Evolutionary conservation across 2,113 vertebrate genomes (phyloP), one percentile per base, ranked within the genome.

Genomic region (Aix galericulata): DNA sequence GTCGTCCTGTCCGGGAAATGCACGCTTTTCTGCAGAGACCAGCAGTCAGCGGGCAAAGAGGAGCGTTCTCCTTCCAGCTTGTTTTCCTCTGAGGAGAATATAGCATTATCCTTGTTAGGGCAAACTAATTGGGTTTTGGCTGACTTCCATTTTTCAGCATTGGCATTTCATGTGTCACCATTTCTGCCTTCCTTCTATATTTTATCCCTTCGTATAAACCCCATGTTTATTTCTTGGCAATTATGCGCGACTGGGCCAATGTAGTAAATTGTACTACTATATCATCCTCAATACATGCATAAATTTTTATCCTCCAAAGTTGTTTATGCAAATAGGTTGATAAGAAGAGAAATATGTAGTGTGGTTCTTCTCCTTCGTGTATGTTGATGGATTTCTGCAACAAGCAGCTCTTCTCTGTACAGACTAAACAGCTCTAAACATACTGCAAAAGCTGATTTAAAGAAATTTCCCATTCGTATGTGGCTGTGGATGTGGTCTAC

Each of bases 121-220:
- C 38, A 60, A 87, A 40, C 69, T 94, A 76, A 80, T 83, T 92
- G 86, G 67, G 89, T 92, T 92, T 83, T 80, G 92, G 68, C 82
- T 16, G 52, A 6, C 63, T 89, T 87, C 73, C 68, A 53, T 58
- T 71, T 66, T 64, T 79, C 34, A 22, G 58, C 20, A 17, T 46
- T 62, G 56, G 56, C 2, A 2, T 76, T 94, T 86, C 58, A 2
- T 38, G 32, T 89, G 63, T 84, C 64, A n/a, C 67, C 22, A 5
- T 77, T 72, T 58, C 88, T 78, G 59, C 29, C 34, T 69, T 66
- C 79, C 66, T 38, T 50, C 62, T 71, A 0, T 75, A 11, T 82
- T 89, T 83, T 29, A 63, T 72, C 59, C 46, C 58, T 66, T 44
- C 25, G 0, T 17, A 22, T 40, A 71, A 82, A 66, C 52, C 46